Evolutionary conservation across 2,797 vertebrate species (phyloP).

Genomic region (Phoeniculus purpureus): DNA sequence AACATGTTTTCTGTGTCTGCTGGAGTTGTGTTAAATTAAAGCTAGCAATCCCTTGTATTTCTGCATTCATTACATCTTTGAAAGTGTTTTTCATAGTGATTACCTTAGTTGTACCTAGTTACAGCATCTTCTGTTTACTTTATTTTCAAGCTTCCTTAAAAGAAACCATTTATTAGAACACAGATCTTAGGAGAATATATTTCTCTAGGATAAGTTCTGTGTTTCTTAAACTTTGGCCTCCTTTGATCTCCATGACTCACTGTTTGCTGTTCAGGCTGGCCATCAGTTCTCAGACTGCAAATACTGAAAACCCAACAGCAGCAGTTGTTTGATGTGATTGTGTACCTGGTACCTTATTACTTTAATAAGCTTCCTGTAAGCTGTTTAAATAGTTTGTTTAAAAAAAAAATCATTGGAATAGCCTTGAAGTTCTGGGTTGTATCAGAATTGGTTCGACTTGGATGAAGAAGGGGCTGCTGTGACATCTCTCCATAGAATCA

Average conservation of each 20-base stretch:
- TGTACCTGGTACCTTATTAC: not conserved
- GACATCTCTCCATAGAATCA: not conserved
- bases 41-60: accelerated
- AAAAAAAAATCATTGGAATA: not conserved
- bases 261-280: not conserved
- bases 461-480: not conserved
- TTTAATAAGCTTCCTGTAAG: not conserved
- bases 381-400: not conserved
- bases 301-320: not conserved
- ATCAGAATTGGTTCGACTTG: not conserved
- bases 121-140: not conserved
- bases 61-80: not conserved
- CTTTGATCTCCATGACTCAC: slow-evolving; percentile 32
- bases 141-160: not conserved
- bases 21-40: not conserved
- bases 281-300: not conserved
- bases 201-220: not conserved
- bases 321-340: not conserved
- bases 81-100: not conserved
- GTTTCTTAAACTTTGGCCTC: slow-evolving; percentile 6
- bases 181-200: not conserved
- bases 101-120: not conserved
- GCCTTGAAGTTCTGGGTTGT: not conserved
- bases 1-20: accelerated
- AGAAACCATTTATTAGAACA: not conserved